Evolutionary conservation across 2,888 invertebrate genomes (phyloP).

Genomic region (Masnerella sp.): DNA sequence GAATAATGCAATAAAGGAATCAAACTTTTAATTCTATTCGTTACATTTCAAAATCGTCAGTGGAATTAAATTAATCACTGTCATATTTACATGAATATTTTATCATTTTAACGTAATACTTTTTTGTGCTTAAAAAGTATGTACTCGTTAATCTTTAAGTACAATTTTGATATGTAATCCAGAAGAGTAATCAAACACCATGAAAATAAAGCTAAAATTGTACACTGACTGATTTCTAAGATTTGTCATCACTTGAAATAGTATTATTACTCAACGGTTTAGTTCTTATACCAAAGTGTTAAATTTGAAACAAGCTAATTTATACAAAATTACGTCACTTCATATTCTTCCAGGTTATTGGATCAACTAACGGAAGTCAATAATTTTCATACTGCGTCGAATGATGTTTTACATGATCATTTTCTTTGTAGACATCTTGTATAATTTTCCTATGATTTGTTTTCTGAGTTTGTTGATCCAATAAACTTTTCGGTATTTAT

Average conservation of each 20-base stretch:
- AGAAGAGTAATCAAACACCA: conserved; percentile 3
- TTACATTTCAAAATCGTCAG: background rate
- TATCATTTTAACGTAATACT: background rate
- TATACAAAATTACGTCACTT: too few relatives aligned
- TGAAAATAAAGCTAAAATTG: background rate
- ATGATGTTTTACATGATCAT: too few relatives aligned
- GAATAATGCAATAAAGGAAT: conserved; percentile 16
- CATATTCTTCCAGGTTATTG: too few relatives aligned
- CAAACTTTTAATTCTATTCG: conserved; percentile 5
- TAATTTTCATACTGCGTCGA: too few relatives aligned
- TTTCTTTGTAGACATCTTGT: too few relatives aligned
- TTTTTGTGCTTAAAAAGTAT: background rate
- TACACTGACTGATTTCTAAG: background rate
- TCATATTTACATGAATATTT: conserved; percentile 6
- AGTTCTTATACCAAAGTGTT: too few relatives aligned
- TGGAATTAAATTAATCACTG: conserved; percentile 2
- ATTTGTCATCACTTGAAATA: conserved; percentile 31
- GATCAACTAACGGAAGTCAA: conserved; percentile 9
- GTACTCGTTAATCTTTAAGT: background rate
- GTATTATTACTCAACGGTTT: conserved; percentile 14
- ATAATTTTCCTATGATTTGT: too few relatives aligned
- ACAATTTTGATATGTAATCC: conserved; percentile 8
- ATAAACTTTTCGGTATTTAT: background rate
- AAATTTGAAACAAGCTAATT: too few relatives aligned
- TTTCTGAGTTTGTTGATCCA: conserved; percentile 8